These are phyloP conservation scores for Gymnoscelis rufifasciata DNA, from an alignment of 2,888 invertebrate species.

Conservation along the genomic window DNA sequence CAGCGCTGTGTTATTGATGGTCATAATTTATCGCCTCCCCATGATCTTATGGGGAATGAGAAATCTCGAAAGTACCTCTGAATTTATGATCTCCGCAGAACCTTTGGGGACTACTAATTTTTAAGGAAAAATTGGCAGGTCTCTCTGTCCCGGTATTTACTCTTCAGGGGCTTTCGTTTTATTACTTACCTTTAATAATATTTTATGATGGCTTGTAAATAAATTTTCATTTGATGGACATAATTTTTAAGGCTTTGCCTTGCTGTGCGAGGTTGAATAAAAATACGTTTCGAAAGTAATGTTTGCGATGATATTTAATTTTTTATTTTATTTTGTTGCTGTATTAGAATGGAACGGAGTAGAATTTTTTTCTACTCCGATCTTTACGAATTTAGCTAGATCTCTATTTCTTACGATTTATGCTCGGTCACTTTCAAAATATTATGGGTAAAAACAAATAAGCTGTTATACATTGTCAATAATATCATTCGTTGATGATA, in stretches of 20 bases:
- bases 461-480: too few species aligned
- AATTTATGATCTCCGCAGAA: conserved; percentile 65
- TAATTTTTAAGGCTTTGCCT: background rate
- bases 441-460: too few species aligned
- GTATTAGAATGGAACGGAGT: too few species aligned
- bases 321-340: background rate
- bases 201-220: conserved; percentile 3
- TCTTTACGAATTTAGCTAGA: too few species aligned
- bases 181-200: background rate
- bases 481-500: too few species aligned
- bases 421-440: too few species aligned
- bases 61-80: conserved; percentile 62
- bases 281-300: background rate
- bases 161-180: conserved; percentile 5
- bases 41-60: conserved; percentile 61
- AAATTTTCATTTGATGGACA: conserved; percentile 1
- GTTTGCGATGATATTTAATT: background rate
- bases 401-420: too few species aligned
- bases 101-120: conserved; percentile 69
- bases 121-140: conserved; percentile 45
- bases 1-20: conserved; percentile 69
- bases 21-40: conserved; percentile 67
- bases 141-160: conserved; percentile 10
- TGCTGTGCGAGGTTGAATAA: background rate
- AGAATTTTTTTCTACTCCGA: too few species aligned